Evolutionary conservation across 2,888 invertebrate species (phyloP).

Genomic region (Agrotis clavis): DNA sequence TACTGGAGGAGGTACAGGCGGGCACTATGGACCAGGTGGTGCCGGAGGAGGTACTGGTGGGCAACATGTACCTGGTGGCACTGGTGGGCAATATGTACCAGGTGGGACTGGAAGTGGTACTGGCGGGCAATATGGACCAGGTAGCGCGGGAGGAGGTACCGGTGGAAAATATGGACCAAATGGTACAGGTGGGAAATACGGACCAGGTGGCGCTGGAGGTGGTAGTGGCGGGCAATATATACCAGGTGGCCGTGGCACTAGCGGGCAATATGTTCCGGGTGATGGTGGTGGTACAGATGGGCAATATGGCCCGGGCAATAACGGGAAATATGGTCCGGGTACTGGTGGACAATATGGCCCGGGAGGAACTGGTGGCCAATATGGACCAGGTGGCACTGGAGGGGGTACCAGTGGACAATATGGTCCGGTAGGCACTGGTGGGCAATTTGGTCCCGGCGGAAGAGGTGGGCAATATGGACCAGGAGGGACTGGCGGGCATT

Average conservation of each 20-base stretch:
- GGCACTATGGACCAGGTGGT: neutral
- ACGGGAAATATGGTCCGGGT: conserved; percentile 29
- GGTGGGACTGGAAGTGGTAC: conserved; percentile 1
- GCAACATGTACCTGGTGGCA: neutral
- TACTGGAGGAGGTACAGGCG: neutral
- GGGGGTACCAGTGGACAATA: neutral
- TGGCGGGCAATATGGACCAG: conserved; percentile 26
- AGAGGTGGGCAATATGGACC: neutral
- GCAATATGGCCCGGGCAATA: conserved; percentile 21
- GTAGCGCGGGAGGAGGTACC: neutral
- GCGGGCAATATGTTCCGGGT: conserved; percentile 51
- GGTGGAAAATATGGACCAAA: conserved; percentile 5
- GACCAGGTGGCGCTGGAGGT: neutral
- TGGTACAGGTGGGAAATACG: conserved; percentile 25
- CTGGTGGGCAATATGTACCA: neutral
- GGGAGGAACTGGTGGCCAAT: neutral
- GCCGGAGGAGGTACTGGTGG: conserved; percentile 10
- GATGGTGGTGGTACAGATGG: conserved; percentile 8
- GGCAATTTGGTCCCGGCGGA: conserved; percentile 30
- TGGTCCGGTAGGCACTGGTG: conserved; percentile 14
- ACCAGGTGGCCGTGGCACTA: conserved; percentile 28
- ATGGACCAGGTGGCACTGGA: neutral
- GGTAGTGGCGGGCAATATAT: conserved; percentile 33
- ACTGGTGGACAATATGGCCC: too few relatives aligned
- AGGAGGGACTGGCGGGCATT: conserved; percentile 15